Evolutionary conservation across 2,113 vertebrate species (phyloP).

Genomic region (Ochotona princeps): DNA sequence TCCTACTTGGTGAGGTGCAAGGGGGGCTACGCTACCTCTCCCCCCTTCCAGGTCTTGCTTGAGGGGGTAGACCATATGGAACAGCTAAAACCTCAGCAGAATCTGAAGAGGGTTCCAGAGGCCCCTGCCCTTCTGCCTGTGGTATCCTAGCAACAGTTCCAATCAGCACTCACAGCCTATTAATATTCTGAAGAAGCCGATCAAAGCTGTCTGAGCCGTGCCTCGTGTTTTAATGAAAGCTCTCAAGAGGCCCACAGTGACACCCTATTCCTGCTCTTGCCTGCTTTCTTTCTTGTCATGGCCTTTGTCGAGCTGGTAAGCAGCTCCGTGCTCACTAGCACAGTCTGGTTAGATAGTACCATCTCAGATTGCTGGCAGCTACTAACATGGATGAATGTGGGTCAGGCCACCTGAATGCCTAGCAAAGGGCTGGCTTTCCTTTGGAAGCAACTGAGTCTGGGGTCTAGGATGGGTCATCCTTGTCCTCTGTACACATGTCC

Average conservation of each 20-base stretch:
- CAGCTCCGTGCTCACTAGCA: conserved; percentile 52
- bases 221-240: conserved; percentile 69
- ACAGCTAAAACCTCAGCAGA: conserved; percentile 32
- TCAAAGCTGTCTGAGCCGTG: conserved; percentile 53
- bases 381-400: conserved; percentile 64
- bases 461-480: conserved; percentile 48
- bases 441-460: conserved; percentile 51
- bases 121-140: neutral
- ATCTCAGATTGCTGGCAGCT: conserved; percentile 54
- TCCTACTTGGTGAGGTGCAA: neutral
- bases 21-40: too few species aligned
- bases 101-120: conserved; percentile 28
- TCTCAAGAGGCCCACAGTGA: conserved; percentile 63
- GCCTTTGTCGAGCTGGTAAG: conserved; percentile 63
- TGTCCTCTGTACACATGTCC: conserved; percentile 51
- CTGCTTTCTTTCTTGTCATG: conserved; percentile 54
- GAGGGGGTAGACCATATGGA: neutral
- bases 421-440: conserved; percentile 69
- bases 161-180: conserved; percentile 50
- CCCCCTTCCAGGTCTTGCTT: neutral
- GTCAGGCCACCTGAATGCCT: conserved; percentile 72
- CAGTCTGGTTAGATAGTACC: conserved; percentile 78
- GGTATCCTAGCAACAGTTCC: conserved; percentile 54
- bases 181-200: conserved; percentile 68
- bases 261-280: conserved; percentile 48